Percentiles rank a stretch among this genome's conserved stretches.
Evolutionary conservation across 2,797 vertebrate genomes (phyloP).

Genomic region (Betta splendens): DNA sequence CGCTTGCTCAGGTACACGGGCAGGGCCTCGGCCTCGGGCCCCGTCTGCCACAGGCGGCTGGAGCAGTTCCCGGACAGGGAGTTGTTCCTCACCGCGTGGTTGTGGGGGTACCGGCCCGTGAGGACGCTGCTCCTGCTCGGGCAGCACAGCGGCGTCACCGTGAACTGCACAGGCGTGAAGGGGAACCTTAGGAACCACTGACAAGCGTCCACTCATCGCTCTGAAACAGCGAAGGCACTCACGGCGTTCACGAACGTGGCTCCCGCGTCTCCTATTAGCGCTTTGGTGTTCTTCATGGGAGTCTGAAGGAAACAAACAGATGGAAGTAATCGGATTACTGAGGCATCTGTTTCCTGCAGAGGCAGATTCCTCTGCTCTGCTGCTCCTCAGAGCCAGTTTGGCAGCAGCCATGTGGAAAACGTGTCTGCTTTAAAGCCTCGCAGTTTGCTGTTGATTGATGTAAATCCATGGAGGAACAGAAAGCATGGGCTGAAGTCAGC

Average conservation of each 20-base stretch:
- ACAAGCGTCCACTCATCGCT: too few relatives aligned
- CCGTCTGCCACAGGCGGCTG: constrained; percentile 79
- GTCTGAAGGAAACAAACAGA: constrained; percentile 70
- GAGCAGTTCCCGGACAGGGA: constrained; percentile 84
- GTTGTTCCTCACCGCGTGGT: constrained; percentile 84
- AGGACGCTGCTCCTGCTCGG: constrained; percentile 84
- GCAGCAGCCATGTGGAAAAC: too few relatives aligned
- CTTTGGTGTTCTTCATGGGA: constrained; percentile 80
- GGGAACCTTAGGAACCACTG: too few relatives aligned
- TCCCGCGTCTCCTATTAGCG: constrained; percentile 78
- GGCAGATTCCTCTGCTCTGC: too few relatives aligned
- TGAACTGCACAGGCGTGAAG: constrained; percentile 66
- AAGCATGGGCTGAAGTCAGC: too few relatives aligned
- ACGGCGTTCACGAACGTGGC: constrained; percentile 83
- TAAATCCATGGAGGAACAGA: too few relatives aligned
- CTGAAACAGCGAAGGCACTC: constrained; percentile 45
- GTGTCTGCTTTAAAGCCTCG: too few relatives aligned
- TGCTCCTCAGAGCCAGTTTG: too few relatives aligned
- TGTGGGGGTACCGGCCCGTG: constrained; percentile 83
- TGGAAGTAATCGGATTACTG: too few relatives aligned
- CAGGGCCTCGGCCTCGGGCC: constrained; percentile 72
- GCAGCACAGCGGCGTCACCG: constrained; percentile 82
- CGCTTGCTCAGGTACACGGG: constrained; percentile 78
- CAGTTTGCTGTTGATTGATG: too few relatives aligned
- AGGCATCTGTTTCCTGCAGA: too few relatives aligned